Evolutionary conservation across 1,140 invertebrate species (phyloP).

Genomic region (Drosophila yakuba): DNA sequence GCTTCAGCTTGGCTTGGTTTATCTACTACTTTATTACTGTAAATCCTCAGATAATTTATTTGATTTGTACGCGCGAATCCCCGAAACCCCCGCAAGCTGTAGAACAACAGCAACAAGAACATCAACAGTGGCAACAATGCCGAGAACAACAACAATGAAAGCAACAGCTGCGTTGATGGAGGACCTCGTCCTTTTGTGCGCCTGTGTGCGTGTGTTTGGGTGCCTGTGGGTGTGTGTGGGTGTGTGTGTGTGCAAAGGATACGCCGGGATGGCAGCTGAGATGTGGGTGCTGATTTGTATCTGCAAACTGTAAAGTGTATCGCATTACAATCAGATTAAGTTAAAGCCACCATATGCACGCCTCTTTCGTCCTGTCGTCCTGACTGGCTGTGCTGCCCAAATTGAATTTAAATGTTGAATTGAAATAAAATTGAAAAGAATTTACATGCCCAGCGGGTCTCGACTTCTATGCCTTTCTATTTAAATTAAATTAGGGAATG

Average conservation of each 20-base stretch:
- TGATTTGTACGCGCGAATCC: constrained; percentile 79
- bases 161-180: constrained; percentile 69
- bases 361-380: neutral
- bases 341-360: constrained; percentile 68
- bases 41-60: constrained; percentile 83
- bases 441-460: constrained; percentile 50
- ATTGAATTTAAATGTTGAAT: constrained; percentile 78
- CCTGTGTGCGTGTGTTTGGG: neutral
- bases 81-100: constrained; percentile 32
- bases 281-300: constrained; percentile 81
- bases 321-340: constrained; percentile 82
- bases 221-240: constrained; percentile 8
- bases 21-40: constrained; percentile 83
- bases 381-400: constrained; percentile 28
- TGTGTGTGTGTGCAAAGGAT: constrained; percentile 30
- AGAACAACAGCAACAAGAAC: constrained; percentile 15
- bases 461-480: constrained; percentile 40
- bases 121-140: neutral
- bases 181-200: constrained; percentile 12
- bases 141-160: constrained; percentile 57
- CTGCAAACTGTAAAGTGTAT: constrained; percentile 80
- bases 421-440: constrained; percentile 75
- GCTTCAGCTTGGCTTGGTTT: constrained; percentile 61
- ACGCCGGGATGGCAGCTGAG: constrained; percentile 23
- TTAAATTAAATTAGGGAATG: constrained; percentile 72